Evolutionary conservation across 2,888 invertebrate species (phyloP).

Genomic region (Eutolmus rufibarbis): DNA sequence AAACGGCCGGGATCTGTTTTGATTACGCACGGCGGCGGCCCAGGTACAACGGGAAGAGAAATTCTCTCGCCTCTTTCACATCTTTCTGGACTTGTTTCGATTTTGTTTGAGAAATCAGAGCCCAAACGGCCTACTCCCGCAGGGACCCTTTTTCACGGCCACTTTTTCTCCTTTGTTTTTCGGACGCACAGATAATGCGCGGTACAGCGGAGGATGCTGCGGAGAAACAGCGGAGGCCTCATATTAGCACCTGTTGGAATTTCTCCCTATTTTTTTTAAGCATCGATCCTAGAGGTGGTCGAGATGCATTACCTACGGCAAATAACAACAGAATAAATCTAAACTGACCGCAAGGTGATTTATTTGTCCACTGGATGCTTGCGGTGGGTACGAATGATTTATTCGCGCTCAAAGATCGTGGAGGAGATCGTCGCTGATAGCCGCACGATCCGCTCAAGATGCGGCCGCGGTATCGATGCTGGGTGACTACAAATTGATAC

Average conservation of each 20-base stretch:
- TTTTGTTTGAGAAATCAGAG: neutral
- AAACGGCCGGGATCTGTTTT: slow-evolving; percentile 43
- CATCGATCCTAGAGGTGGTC: slow-evolving; percentile 44
- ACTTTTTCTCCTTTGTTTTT: neutral
- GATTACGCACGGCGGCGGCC: slow-evolving; percentile 26
- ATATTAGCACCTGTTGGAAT: slow-evolving; percentile 45
- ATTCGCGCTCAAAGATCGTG: slow-evolving; percentile 18
- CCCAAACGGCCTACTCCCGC: neutral
- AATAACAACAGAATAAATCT: slow-evolving; percentile 45
- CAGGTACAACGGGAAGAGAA: slow-evolving; percentile 10
- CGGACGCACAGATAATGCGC: neutral
- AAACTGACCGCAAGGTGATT: slow-evolving; percentile 46
- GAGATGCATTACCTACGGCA: slow-evolving; percentile 38
- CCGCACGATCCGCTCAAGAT: neutral
- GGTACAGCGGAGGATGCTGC: slow-evolving; percentile 21
- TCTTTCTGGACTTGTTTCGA: neutral
- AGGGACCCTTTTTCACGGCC: neutral
- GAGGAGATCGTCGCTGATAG: slow-evolving; percentile 23
- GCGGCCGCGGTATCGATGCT: neutral
- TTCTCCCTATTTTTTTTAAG: slow-evolving; percentile 19
- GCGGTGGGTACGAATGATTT: slow-evolving; percentile 38
- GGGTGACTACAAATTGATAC: neutral
- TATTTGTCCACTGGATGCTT: slow-evolving; percentile 40
- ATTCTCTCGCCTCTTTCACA: slow-evolving; percentile 19
- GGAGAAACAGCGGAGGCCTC: slow-evolving; percentile 25